Evolutionary conservation across 2,797 vertebrate species (phyloP).

Genomic region (Euthynnus affinis): DNA sequence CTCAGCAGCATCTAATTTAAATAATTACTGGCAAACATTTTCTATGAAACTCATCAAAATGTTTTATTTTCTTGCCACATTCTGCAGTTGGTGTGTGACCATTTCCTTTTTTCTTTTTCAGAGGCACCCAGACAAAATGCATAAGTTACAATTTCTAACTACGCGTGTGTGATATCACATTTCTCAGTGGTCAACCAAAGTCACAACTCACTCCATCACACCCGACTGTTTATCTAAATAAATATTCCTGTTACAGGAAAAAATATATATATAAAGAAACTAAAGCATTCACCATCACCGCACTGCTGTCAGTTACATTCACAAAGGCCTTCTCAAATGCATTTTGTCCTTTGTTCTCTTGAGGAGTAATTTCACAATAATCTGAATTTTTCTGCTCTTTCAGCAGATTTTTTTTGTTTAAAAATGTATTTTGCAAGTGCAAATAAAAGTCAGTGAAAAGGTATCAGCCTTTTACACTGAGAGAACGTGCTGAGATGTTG

Average conservation of each 20-base stretch:
- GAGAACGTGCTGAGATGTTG: conserved; percentile 10
- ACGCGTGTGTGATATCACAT: conserved; percentile 5
- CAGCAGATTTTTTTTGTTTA: conserved; percentile 47
- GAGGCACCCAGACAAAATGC: conserved; percentile 46
- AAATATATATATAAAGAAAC: conserved; percentile 37
- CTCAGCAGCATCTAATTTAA: not conserved
- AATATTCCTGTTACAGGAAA: conserved; percentile 59
- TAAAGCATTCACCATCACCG: conserved; percentile 33
- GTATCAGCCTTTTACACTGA: not conserved
- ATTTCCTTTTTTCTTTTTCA: conserved; percentile 17
- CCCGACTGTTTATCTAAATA: conserved; percentile 53
- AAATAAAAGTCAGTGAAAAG: conserved; percentile 26
- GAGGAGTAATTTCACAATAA: conserved; percentile 20
- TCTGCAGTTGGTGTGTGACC: conserved; percentile 32
- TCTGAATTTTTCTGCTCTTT: conserved; percentile 15
- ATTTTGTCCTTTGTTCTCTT: conserved; percentile 4
- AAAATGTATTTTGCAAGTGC: conserved; percentile 28
- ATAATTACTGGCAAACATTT: conserved; percentile 6
- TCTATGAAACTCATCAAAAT: conserved; percentile 35
- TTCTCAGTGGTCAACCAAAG: conserved; percentile 16
- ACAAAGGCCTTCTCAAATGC: conserved; percentile 59
- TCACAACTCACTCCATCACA: conserved; percentile 8
- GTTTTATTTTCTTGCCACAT: conserved; percentile 52
- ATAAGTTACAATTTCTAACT: conserved; percentile 27
- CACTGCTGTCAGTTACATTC: conserved; percentile 1